Evolutionary conservation across 2,113 vertebrate species (phyloP).

Genomic region (Cottus gobio): DNA sequence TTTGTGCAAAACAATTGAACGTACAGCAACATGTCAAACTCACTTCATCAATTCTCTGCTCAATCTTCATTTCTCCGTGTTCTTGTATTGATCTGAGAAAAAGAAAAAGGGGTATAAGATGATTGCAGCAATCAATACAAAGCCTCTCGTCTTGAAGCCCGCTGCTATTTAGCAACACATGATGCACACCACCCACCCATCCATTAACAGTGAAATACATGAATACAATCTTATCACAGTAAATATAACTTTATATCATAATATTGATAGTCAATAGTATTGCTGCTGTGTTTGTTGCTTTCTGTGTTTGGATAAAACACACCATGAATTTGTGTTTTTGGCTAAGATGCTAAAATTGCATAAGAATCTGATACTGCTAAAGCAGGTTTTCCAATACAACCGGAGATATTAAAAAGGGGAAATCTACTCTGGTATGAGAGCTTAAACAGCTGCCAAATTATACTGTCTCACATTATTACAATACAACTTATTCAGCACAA

Average conservation of each 20-base stretch:
- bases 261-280: neutral
- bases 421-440: neutral
- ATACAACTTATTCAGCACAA: neutral
- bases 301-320: neutral
- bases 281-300: neutral
- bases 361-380: neutral
- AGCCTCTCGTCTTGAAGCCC: neutral
- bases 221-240: neutral
- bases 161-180: neutral
- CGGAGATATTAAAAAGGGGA: neutral
- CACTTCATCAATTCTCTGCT: slow-evolving; percentile 96
- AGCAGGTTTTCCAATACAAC: neutral
- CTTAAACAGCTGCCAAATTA: neutral
- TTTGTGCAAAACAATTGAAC: neutral
- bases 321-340: neutral
- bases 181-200: neutral
- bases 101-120: slow-evolving; percentile 1
- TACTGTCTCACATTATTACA: neutral
- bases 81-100: slow-evolving; percentile 88
- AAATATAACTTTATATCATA: neutral
- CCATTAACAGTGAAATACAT: neutral
- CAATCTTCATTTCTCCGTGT: slow-evolving; percentile 90
- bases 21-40: slow-evolving; percentile 23
- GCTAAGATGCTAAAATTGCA: neutral
- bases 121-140: slow-evolving; percentile 13